These are phyloP conservation scores for Drosophila insularis DNA, from an alignment of 1,140 invertebrate species.

Conservation along the genomic window DNA sequence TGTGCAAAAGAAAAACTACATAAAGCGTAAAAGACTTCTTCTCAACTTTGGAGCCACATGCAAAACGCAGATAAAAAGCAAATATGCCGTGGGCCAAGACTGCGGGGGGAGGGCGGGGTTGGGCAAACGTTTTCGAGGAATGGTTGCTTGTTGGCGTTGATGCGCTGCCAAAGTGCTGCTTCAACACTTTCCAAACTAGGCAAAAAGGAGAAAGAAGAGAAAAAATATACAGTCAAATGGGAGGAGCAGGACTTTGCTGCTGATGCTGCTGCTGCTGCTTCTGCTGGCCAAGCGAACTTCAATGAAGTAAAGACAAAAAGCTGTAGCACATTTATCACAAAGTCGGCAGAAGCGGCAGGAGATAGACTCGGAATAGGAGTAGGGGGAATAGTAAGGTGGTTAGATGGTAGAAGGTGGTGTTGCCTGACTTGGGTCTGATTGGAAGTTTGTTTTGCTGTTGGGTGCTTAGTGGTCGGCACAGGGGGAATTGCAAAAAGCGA, in stretches of 20 bases:
- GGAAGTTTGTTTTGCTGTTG: slow-evolving; percentile 76
- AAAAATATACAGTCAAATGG: neutral
- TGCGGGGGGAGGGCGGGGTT: neutral
- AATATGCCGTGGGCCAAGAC: slow-evolving; percentile 61
- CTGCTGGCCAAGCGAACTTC: slow-evolving; percentile 56
- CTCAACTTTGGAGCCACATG: slow-evolving; percentile 46
- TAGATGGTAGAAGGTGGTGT: slow-evolving; percentile 29
- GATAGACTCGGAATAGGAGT: slow-evolving; percentile 1
- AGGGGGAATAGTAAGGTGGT: slow-evolving; percentile 28
- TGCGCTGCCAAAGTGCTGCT: slow-evolving; percentile 79
- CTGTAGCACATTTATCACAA: slow-evolving; percentile 80
- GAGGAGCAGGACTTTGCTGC: slow-evolving; percentile 3
- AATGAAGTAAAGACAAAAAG: slow-evolving; percentile 80
- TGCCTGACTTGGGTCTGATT: slow-evolving; percentile 68
- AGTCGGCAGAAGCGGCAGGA: slow-evolving; percentile 54
- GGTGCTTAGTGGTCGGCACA: slow-evolving; percentile 71
- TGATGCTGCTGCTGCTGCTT: slow-evolving; percentile 20
- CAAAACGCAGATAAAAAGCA: slow-evolving; percentile 77
- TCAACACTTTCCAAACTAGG: slow-evolving; percentile 66
- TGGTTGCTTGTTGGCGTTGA: slow-evolving; percentile 51
- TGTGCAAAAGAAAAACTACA: slow-evolving; percentile 53
- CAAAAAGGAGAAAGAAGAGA: neutral
- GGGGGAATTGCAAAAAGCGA: slow-evolving; percentile 1
- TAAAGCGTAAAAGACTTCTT: slow-evolving; percentile 35
- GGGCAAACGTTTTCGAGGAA: neutral